Percentiles rank a stretch among this genome's conserved stretches.
phyloP scores from a whole-genome alignment of 1,140 invertebrate genomes.

The Caenorhabditis latens region DNA sequence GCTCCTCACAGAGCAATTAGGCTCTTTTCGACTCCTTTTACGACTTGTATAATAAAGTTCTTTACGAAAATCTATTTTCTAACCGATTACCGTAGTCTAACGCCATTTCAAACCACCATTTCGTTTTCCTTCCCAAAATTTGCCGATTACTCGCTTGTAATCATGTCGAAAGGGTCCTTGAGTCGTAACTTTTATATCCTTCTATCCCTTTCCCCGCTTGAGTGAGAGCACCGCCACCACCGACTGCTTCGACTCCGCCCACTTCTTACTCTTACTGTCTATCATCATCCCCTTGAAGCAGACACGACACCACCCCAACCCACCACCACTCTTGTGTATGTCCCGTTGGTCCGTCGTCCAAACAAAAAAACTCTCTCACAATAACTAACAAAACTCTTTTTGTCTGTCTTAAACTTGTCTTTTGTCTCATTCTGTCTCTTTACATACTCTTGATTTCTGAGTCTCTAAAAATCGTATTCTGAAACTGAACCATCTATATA shows the following conservation, averaged over 20 bases:
- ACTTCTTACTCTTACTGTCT: slow-evolving; percentile 20
- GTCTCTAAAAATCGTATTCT: background rate
- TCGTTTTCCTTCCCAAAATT: background rate
- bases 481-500: background rate
- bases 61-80: background rate
- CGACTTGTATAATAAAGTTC: too few relatives aligned
- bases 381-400: background rate
- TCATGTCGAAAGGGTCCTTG: background rate
- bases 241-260: background rate
- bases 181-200: slow-evolving; percentile 39
- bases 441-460: too few relatives aligned
- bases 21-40: background rate
- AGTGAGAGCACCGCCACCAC: background rate
- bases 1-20: background rate
- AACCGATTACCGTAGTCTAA: background rate
- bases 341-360: background rate
- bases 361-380: background rate
- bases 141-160: background rate
- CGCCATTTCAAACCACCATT: background rate
- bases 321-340: background rate
- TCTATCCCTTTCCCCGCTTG: background rate
- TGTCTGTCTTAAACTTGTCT: background rate
- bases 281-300: background rate
- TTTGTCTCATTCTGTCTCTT: background rate
- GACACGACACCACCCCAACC: background rate